Conservation (phyloP, 2,797 vertebrate genomes). For the Diceros bicornis region DNA sequence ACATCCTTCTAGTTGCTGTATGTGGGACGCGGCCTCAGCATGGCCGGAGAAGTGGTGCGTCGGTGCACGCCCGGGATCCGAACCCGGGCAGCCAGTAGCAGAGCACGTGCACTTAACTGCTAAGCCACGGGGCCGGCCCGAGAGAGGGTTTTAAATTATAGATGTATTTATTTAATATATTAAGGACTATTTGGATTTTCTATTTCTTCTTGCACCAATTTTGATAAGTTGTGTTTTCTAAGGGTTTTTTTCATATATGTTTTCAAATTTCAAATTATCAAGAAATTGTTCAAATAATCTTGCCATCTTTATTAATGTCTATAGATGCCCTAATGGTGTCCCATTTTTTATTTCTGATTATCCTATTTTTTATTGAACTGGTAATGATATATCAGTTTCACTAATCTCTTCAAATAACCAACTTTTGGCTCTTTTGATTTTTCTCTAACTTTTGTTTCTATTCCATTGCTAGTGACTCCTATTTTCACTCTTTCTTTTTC, state of each 20-base stretch:
- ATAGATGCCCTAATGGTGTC: background rate
- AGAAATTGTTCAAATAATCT: background rate
- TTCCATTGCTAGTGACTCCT: background rate
- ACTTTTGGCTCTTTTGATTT: background rate
- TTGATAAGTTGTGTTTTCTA: background rate
- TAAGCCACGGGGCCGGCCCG: too few relatives aligned
- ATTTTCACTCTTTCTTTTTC: background rate
- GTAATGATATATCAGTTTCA: background rate
- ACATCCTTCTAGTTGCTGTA: too few relatives aligned
- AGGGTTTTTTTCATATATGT: background rate
- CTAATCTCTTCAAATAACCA: background rate
- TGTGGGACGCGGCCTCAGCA: too few relatives aligned
- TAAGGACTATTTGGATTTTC: background rate
- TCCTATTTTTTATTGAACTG: background rate
- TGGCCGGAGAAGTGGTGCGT: too few relatives aligned
- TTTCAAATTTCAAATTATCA: background rate
- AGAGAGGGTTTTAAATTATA: background rate
- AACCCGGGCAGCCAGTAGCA: too few relatives aligned
- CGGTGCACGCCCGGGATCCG: too few relatives aligned
- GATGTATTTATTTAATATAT: background rate
- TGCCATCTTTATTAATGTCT: background rate
- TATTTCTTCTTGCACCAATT: background rate
- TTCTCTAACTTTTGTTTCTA: background rate
- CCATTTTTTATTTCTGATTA: background rate
- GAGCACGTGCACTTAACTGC: too few relatives aligned